Base-by-base conservation (phyloP, 2,797 vertebrate species). In the Mico argentatus region DNA sequence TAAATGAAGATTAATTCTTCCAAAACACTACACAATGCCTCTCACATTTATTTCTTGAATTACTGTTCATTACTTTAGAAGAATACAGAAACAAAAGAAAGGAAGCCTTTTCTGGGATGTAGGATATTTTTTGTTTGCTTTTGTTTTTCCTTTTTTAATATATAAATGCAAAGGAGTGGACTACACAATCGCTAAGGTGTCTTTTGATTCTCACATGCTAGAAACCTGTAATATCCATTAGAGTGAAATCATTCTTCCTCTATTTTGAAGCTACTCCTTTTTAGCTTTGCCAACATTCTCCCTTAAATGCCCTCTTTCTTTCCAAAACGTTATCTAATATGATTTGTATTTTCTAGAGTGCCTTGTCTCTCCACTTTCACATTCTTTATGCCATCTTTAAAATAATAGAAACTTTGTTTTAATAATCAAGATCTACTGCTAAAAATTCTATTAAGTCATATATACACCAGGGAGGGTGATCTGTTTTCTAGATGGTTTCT, bases 401-500 rank as follows among this genome's bases (percentile, higher is more conserved):
- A 75, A 96, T 44, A 91, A 89, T 12, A 95, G 91, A 94, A 24
- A 61, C 12, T 7, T 95, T 92, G 64, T 95, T 94, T 96, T 79
- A 91, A 85, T 95, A 67, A 93, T 50, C 77, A 97, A 97, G 81
- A 90, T 64, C 39, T 73, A 91, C 1, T 91, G 84, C 52, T 81
- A 83, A 97, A 96, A 82, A 39, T 80, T 83, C n/a, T 75, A 84
- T 76, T 70, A 92, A 96, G 67, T 82, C 77, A 70, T 17, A 80
- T 5, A 44, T 20, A 70, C 3, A 44, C 41, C 67, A 86, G n/a
- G 50, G 73, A 80, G 33, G 13, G 46, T 64, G 55, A n/a, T 59
- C 77, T 94, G 30, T 76, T 93, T 87, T 96, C 94, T 92, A 72
- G 55, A 94, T 26, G 2, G 73, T 85, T 97, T 81, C 92, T 84